Evolutionary conservation across 2,888 invertebrate species (phyloP), one percentile per base, ranked within the genome.

Genomic region (Plebejus melissa): DNA sequence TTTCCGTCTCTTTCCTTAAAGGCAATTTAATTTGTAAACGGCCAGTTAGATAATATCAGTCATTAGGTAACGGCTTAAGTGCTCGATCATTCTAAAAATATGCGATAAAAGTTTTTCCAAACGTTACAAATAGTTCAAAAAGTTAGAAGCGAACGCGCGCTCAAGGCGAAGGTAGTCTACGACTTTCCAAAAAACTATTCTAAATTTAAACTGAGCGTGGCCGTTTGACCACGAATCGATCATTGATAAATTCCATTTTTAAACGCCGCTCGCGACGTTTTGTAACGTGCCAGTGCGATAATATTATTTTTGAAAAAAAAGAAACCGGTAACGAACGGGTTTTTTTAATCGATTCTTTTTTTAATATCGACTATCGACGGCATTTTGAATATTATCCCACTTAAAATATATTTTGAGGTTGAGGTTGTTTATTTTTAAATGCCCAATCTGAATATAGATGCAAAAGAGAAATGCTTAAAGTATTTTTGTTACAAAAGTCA

Each of bases 361-460:
- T 46, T 22, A 22, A 50, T 46, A 22, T 22, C 70, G 50, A 50
- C 28, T 46, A 11, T 71, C 28, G 54, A 16, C 54, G 50, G 71
- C 50, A 50, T 71, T 71, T 50, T 71, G 50, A 50, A 71, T 71
- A 71, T 50, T 71, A 46, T 71, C 28, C n/a, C 46, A 71, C 71
- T 71, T 71, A 70, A 46, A 41, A 70, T 71, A 71, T 71, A 71
- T 71, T 71, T 71, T 71, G 50, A 71, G 71, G 71, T 71, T 71
- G 71, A 71, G 71, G 71, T 71, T 50, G 71, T 71, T 71, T 71
- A 71, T 71, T 71, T 71, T 50, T 71, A 50, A 16, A 70, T 4
- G 38, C 28, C 41, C 38, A 22, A 41, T 70, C 16, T 9, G 9
- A 38, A 70, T 70, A 70, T 70, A 70, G 41, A 36, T 41, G 22